Percentiles rank a stretch among this genome's conserved stretches.
Conservation (phyloP, 2,888 invertebrate genomes). For the Lithophane leautieri region DNA sequence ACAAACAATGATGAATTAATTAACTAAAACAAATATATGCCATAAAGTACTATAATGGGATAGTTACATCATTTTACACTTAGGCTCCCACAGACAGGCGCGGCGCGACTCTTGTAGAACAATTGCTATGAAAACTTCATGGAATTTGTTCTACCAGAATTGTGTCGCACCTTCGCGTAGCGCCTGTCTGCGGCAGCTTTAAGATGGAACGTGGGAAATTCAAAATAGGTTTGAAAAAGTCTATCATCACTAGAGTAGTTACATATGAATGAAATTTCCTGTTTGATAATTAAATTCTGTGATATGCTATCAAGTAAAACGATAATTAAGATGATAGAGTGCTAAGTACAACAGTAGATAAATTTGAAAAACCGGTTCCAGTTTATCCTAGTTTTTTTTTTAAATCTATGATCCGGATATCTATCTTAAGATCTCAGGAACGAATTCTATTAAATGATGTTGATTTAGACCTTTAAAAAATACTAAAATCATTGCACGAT, state of each 20-base stretch:
- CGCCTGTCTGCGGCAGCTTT: no score
- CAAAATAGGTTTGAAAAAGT: conserved; percentile 15
- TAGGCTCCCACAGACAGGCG: no score
- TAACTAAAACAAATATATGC: conserved; percentile 30
- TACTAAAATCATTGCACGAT: not conserved
- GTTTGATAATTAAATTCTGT: conserved; percentile 2
- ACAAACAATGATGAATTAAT: conserved; percentile 33
- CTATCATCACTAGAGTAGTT: conserved; percentile 2
- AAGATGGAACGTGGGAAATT: conserved; percentile 5
- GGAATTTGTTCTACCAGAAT: no score
- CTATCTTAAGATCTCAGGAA: not conserved
- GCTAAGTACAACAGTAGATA: not conserved
- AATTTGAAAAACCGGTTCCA: not conserved
- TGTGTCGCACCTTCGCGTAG: no score
- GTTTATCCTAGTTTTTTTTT: not conserved
- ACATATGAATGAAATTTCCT: conserved; percentile 10
- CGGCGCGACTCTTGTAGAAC: no score
- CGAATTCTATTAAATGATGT: not conserved
- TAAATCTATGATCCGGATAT: not conserved
- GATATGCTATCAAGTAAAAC: not conserved
- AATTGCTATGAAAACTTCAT: no score
- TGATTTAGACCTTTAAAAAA: not conserved
- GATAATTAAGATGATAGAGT: not conserved
- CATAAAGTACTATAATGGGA: conserved; percentile 6
- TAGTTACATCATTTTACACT: conserved; percentile 24